Evolutionary conservation across 2,113 vertebrate species (phyloP).

Genomic region (Sinocyclocheilus anshuiensis): DNA sequence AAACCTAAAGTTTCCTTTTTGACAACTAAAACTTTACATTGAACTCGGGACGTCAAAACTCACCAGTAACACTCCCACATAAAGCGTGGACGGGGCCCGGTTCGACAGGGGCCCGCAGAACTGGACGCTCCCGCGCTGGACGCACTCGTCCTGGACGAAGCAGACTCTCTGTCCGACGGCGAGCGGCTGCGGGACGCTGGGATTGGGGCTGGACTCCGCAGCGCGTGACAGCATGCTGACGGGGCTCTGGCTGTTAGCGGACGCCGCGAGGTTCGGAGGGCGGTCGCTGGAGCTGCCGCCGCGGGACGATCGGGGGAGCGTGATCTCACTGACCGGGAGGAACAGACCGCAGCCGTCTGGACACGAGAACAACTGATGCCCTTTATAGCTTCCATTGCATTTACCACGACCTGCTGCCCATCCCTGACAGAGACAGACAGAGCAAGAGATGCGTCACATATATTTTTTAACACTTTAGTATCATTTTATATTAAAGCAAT

Average conservation of each 20-base stretch:
- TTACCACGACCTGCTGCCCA: conserved; percentile 67
- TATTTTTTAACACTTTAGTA: too few relatives aligned
- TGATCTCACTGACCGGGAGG: conserved; percentile 68
- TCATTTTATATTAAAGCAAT: too few relatives aligned
- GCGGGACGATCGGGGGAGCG: conserved; percentile 47
- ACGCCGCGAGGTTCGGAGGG: too few relatives aligned
- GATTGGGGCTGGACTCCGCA: conserved; percentile 37
- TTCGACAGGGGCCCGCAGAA: conserved; percentile 69
- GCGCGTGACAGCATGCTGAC: conserved; percentile 60
- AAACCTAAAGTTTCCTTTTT: not conserved
- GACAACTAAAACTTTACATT: not conserved
- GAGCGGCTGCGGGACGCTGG: conserved; percentile 25
- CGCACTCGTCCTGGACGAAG: conserved; percentile 57
- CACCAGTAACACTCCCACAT: conserved; percentile 75
- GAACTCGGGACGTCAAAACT: conserved; percentile 11
- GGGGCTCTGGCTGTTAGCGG: conserved; percentile 2
- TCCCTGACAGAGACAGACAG: conserved; percentile 50
- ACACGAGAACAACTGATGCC: conserved; percentile 75
- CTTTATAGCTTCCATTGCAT: conserved; percentile 74
- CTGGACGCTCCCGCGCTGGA: conserved; percentile 64
- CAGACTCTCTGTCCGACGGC: conserved; percentile 68
- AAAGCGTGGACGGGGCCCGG: conserved; percentile 39
- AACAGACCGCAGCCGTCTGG: conserved; percentile 76
- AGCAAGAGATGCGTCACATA: too few relatives aligned
- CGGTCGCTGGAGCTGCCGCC: too few relatives aligned